Conservation (phyloP, 2,888 invertebrate species). For the Bembecia ichneumoniformis region DNA sequence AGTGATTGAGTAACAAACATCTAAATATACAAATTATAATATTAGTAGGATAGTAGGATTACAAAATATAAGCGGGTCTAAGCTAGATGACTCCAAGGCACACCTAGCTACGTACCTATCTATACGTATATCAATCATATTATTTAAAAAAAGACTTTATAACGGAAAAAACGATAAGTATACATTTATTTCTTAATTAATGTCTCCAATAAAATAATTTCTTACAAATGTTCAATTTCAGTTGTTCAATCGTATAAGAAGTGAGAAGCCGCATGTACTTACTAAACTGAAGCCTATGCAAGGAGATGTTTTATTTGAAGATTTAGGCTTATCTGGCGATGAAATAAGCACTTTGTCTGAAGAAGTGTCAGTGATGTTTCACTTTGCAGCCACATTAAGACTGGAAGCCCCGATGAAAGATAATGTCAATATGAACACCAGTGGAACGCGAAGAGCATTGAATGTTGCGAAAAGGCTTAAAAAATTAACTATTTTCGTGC, state of each 20-base stretch:
- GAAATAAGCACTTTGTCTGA: conserved; percentile 74
- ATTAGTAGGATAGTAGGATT: too few species aligned
- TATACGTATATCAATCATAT: background rate
- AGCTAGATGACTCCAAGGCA: too few species aligned
- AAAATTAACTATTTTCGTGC: conserved; percentile 82
- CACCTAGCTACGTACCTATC: background rate
- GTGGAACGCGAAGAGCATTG: conserved; percentile 85
- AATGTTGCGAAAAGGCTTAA: conserved; percentile 83
- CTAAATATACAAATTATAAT: too few species aligned
- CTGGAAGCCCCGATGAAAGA: conserved; percentile 90
- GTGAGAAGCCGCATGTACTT: conserved; percentile 74
- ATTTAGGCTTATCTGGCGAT: conserved; percentile 73
- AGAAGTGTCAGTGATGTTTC: conserved; percentile 87
- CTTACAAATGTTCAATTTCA: conserved; percentile 31
- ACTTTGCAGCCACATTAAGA: conserved; percentile 91
- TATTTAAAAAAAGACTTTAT: too few species aligned
- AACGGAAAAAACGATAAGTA: too few species aligned
- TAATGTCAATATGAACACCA: conserved; percentile 90
- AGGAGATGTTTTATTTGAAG: conserved; percentile 80
- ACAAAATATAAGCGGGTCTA: too few species aligned
- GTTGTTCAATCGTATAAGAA: conserved; percentile 79
- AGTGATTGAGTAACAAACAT: too few species aligned
- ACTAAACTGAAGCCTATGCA: conserved; percentile 82
- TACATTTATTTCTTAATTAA: too few species aligned
- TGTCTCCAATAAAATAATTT: too few species aligned